Conservation (phyloP, 2,797 vertebrate species). For the Megaceryle alcyon region DNA sequence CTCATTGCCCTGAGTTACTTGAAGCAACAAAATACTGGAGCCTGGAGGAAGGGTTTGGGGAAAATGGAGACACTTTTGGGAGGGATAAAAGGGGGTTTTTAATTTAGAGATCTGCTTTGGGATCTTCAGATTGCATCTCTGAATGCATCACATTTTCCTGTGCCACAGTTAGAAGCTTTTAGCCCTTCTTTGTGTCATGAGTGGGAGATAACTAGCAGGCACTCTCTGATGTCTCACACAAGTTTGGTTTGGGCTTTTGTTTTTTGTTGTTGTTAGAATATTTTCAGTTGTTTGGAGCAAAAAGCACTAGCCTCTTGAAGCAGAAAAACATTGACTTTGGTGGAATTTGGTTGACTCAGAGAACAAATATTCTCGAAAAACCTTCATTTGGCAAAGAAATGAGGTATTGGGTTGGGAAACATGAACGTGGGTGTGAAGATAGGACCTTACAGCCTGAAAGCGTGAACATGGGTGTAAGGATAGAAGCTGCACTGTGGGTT, state of each 20-base stretch:
- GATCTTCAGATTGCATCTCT: not conserved
- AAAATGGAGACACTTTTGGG: not conserved
- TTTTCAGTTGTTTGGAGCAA: not conserved
- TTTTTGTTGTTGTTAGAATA: not conserved
- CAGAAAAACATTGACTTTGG: not conserved
- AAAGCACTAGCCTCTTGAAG: not conserved
- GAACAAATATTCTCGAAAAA: not conserved
- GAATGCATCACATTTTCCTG: not conserved
- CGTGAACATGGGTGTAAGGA: accelerated
- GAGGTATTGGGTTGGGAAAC: not conserved
- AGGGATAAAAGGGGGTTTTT: not conserved
- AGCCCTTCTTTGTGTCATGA: not conserved
- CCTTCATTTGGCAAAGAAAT: not conserved
- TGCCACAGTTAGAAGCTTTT: not conserved
- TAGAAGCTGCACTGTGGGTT: not conserved
- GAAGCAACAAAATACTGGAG: not conserved
- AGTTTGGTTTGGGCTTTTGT: not conserved
- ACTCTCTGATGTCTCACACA: not conserved
- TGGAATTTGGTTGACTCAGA: not conserved
- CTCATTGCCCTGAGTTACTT: not conserved
- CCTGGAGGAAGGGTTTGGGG: not conserved
- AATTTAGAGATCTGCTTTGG: not conserved
- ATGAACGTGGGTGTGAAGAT: accelerated
- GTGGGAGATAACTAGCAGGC: not conserved
- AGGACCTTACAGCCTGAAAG: not conserved